phyloP scores from a whole-genome alignment of 2,888 invertebrate species.

The Chymomyza fuscimana region DNA sequence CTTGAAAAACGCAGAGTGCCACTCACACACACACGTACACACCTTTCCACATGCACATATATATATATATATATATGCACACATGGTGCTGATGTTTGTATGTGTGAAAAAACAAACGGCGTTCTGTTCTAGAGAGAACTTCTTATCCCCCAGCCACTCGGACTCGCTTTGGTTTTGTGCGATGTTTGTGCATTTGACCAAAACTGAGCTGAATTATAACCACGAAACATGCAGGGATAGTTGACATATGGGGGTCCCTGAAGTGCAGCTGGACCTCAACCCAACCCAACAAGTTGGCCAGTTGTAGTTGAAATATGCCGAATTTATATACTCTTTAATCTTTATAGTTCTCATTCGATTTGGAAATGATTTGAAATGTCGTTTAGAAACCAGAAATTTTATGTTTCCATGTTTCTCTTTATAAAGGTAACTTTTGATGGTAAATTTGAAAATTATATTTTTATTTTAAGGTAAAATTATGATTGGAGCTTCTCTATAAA shows the following conservation, averaged over 20 bases:
- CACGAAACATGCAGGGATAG: constrained; percentile 20
- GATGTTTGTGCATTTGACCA: constrained; percentile 51
- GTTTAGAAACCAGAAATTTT: too few relatives aligned
- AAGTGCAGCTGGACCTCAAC: neutral
- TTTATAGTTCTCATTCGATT: too few relatives aligned
- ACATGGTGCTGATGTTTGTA: neutral
- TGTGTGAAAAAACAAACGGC: constrained; percentile 37
- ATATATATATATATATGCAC: too few relatives aligned
- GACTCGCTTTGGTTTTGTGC: neutral
- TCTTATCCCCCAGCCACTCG: constrained; percentile 23
- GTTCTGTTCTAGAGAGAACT: constrained; percentile 58
- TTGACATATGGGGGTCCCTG: neutral
- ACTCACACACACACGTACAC: constrained; percentile 10
- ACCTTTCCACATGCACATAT: neutral
- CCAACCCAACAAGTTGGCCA: neutral
- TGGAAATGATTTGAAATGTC: too few relatives aligned
- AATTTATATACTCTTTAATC: too few relatives aligned
- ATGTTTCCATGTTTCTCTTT: too few relatives aligned
- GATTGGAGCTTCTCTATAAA: too few relatives aligned
- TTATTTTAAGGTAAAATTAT: constrained; percentile 19
- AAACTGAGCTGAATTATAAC: constrained; percentile 56
- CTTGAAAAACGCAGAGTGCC: constrained; percentile 10
- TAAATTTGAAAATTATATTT: neutral
- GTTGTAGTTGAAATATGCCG: too few relatives aligned
- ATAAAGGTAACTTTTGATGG: neutral